phyloP scores from a whole-genome alignment of 2,113 vertebrate species.

The Eubucco bourcierii region DNA sequence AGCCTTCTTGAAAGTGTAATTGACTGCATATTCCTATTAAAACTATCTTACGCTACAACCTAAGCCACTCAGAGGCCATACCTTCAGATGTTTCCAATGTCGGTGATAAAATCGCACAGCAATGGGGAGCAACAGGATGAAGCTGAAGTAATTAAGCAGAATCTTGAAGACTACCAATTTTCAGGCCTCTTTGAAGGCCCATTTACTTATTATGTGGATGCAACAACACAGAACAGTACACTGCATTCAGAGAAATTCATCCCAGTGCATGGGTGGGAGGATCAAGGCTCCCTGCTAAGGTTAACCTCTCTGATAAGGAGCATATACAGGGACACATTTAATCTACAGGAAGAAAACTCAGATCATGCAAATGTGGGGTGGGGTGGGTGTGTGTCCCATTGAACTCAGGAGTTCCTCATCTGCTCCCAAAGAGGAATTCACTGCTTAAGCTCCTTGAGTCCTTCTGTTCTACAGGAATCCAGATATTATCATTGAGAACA shows the following conservation, averaged over 20 bases:
- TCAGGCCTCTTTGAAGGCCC: slow-evolving; percentile 50
- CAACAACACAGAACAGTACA: not conserved
- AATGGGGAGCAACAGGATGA: slow-evolving; percentile 65
- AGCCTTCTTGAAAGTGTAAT: slow-evolving; percentile 47
- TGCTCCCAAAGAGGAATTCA: not conserved
- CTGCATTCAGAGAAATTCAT: slow-evolving; percentile 30
- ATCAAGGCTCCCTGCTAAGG: slow-evolving; percentile 4
- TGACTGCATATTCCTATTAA: slow-evolving; percentile 50
- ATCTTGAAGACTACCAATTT: slow-evolving; percentile 53
- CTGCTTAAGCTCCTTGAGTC: not conserved
- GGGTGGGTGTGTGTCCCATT: not conserved
- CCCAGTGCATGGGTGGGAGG: not conserved
- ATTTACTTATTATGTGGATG: slow-evolving; percentile 57
- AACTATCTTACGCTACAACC: slow-evolving; percentile 11
- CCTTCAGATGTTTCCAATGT: slow-evolving; percentile 66
- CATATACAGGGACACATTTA: not conserved
- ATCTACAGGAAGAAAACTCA: not conserved
- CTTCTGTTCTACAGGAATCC: not conserved
- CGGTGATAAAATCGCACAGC: slow-evolving; percentile 40
- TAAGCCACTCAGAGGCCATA: slow-evolving; percentile 9
- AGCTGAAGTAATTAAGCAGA: slow-evolving; percentile 77
- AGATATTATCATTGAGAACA: not conserved
- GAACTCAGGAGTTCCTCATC: not conserved
- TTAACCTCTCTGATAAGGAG: not conserved
- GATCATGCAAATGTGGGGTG: not conserved